Base-by-base conservation (phyloP, 2,888 invertebrate species). In the Pristionchus japonicus region DNA sequence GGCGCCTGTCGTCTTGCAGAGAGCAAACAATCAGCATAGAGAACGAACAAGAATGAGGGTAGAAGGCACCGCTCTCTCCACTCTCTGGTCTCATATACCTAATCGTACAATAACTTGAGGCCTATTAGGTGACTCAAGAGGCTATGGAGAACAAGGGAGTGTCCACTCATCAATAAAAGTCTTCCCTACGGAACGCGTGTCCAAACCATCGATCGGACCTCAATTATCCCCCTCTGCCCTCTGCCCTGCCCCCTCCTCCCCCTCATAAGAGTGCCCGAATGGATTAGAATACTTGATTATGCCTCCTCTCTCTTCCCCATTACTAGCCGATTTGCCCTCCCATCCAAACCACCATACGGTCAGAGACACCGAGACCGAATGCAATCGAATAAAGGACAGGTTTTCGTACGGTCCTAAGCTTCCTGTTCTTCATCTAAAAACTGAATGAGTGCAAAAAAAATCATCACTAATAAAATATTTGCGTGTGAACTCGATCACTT, bases 261-360 rank as follows among this genome's bases (percentile, higher is more conserved):
- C 27, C 77, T 77, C 77, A 77, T 77, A 47, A 77, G 77, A 77
- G 77, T 13, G 77, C n/a, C 77, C 77, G 77, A 77, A 43, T 27
- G 77, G 77, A 77, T 77, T 77, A 77, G 77, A 77, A 77, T 77
- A 77, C 77, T 77, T 77, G 77, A 77, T 77, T 77, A 77, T 77
- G 43, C 43, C 43, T 9, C 34, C 57, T 77, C 77, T 43, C 77
- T 77, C 47, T 47, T 17, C 13, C 43, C 37, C 77, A 37, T 37
- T 70, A 37, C 70, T 34, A 23, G 37, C 31, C 70, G 37, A 34
- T 70, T 70, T 70, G 70, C 34, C 20, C 70, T n/a, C 23, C n/a
- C 57, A n/a, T 23, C 57, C 57, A 57, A 57, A 57, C 57, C 57
- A 57, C 57, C 9, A 52, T 57, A n/a, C n/a, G n/a, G 4, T 6